phyloP scores from a whole-genome alignment of 1,140 invertebrate species.

The Caenorhabditis brenneri region DNA sequence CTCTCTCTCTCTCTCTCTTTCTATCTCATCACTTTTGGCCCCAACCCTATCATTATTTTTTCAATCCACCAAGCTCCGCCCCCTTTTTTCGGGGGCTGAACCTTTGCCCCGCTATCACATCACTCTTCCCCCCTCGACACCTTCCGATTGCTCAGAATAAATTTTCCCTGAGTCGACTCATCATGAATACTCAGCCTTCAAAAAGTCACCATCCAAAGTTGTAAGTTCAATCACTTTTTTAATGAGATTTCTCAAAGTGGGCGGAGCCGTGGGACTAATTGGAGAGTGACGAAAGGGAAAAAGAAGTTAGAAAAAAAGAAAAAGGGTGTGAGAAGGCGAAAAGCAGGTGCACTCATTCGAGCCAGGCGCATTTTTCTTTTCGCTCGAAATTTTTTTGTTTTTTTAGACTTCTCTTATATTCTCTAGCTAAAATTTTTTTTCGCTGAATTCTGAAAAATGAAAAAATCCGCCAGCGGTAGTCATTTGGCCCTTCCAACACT shows the following conservation, averaged over 20 bases:
- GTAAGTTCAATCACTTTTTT: not conserved
- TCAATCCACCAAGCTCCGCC: not conserved
- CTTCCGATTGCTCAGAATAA: not conserved
- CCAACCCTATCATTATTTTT: not conserved
- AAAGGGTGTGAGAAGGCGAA: too few species aligned
- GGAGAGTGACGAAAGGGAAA: not conserved
- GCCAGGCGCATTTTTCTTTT: not conserved
- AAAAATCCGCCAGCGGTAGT: constrained; percentile 6
- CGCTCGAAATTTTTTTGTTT: not conserved
- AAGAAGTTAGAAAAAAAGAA: not conserved
- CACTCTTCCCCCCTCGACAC: not conserved
- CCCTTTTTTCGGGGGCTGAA: not conserved
- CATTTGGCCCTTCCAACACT: not conserved
- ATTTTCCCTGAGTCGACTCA: not conserved
- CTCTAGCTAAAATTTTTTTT: not conserved
- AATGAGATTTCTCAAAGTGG: not conserved
- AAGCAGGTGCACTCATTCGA: too few species aligned
- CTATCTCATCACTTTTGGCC: not conserved
- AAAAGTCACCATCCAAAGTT: constrained; percentile 23
- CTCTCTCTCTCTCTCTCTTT: not conserved
- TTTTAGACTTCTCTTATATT: not conserved
- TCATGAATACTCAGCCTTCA: not conserved
- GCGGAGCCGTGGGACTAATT: not conserved
- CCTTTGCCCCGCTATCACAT: not conserved
- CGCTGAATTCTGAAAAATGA: not conserved